These are phyloP conservation scores for Harpalus rufipes DNA, from an alignment of 2,888 invertebrate genomes.

Conservation along the genomic window DNA sequence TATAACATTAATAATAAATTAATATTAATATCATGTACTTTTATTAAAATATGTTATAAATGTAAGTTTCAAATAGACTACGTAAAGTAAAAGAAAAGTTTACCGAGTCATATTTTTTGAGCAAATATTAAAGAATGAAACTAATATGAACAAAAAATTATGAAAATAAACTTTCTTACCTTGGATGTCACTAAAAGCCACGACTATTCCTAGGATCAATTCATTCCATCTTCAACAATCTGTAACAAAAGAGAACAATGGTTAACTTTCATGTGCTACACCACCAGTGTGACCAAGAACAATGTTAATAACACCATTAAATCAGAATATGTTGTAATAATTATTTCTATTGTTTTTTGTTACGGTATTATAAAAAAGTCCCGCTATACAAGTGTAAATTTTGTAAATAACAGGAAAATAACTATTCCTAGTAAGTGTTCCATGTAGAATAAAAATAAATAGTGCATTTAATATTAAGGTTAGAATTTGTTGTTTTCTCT, in stretches of 20 bases:
- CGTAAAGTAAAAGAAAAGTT: no score
- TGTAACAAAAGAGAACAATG: slow-evolving; percentile 42
- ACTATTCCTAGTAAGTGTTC: slow-evolving; percentile 11
- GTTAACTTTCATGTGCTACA: slow-evolving; percentile 11
- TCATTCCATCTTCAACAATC: slow-evolving; percentile 25
- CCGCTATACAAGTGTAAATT: slow-evolving; percentile 24
- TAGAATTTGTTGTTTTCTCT: no score
- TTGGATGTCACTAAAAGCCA: neutral
- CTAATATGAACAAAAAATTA: neutral
- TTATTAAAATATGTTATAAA: no score
- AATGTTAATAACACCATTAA: slow-evolving; percentile 21
- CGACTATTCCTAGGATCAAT: neutral
- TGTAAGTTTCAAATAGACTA: no score
- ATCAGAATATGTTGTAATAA: slow-evolving; percentile 41
- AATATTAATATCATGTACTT: no score
- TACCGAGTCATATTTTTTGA: no score
- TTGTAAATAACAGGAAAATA: neutral
- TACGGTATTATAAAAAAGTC: slow-evolving; percentile 19
- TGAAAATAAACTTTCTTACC: slow-evolving; percentile 9
- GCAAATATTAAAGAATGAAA: no score
- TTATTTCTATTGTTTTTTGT: slow-evolving; percentile 7
- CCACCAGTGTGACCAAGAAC: slow-evolving; percentile 41
- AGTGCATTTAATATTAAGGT: neutral
- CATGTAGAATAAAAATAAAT: neutral
- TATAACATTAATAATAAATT: no score